Evolutionary conservation across 2,797 vertebrate species (phyloP), one percentile per base, ranked within the genome.

Genomic region (Fratercula arctica): DNA sequence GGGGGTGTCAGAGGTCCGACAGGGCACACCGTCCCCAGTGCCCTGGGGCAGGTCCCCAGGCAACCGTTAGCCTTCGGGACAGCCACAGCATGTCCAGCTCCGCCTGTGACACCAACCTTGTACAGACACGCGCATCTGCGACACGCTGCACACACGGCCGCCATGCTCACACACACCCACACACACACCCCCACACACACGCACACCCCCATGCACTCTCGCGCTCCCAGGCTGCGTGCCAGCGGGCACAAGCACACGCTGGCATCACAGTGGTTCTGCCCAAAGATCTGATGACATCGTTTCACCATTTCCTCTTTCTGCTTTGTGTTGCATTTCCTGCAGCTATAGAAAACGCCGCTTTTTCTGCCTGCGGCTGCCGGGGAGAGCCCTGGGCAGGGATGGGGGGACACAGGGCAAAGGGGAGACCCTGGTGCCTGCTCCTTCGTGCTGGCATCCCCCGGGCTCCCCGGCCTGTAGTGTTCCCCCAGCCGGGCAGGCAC

Each of bases 221-320:
- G 0, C 2, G 5, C 21, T 21, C 53, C 33, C 67, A 33, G 57
- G 20, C 57, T 48, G 23, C 0, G 0, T 66, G 67, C 85, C 60
- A 20, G 54, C 3, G 3, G 48, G 16, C 19, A 29, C 2, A 6
- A 74, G 26, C 8, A 0, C 68, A 37, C 0, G 0, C 11, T 46
- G 35, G 39, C 4, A 1, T 57, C 14, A 4, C 6, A 4, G 6
- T 13, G 37, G n/a, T 50, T 57, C 63, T 79, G 56, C 45, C 64
- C 41, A 23, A 29, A 39, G 60, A 51, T 51, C 57, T 31, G 48
- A 72, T 0, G 8, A 41, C 10, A 35, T 17, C 2, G 0, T 70
- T 77, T 48, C 72, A 28, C 29, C 17, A 11, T 69, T 95, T 97
- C 94, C 83, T 78, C 61, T 48, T 90, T 56, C 39, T 66, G 46